phyloP scores from a whole-genome alignment of 2,888 invertebrate genomes.

The Troides oblongomaculatus region DNA sequence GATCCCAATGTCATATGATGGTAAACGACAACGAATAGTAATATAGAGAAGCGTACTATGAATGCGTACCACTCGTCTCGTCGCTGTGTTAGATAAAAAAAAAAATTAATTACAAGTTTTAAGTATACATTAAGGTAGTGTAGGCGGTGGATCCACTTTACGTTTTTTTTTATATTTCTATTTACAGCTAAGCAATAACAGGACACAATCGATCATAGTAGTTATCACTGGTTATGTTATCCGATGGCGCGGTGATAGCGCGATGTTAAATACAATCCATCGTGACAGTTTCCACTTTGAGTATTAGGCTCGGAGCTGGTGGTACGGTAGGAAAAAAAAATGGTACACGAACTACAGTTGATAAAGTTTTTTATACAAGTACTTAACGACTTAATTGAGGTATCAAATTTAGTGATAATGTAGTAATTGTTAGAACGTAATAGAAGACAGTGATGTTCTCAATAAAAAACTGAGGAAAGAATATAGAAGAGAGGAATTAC shows the following conservation, averaged over 20 bases:
- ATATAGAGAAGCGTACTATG: too few relatives aligned
- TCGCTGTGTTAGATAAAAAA: too few relatives aligned
- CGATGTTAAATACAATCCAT: conserved; percentile 67
- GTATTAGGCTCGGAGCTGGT: conserved; percentile 45
- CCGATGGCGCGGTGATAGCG: conserved; percentile 57
- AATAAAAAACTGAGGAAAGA: conserved; percentile 6
- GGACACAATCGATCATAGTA: conserved; percentile 62
- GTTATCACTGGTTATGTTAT: conserved; percentile 52
- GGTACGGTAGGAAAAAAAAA: conserved; percentile 46
- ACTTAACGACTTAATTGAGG: too few relatives aligned
- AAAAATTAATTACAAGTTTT: too few relatives aligned
- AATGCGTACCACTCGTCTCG: too few relatives aligned
- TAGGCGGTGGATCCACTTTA: not conserved
- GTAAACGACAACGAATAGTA: too few relatives aligned
- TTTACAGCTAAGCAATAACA: conserved; percentile 30
- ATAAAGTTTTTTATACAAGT: too few relatives aligned
- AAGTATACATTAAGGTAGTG: too few relatives aligned
- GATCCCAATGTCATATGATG: too few relatives aligned
- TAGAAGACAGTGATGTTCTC: too few relatives aligned
- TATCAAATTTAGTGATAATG: too few relatives aligned
- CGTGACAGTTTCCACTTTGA: conserved; percentile 72
- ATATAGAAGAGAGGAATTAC: not conserved
- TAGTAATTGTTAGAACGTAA: too few relatives aligned
- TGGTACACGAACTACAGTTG: conserved; percentile 10
- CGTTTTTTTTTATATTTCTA: conserved; percentile 16